Evolutionary conservation across 1,140 invertebrate species (phyloP).

Genomic region (Cephus cinctus): DNA sequence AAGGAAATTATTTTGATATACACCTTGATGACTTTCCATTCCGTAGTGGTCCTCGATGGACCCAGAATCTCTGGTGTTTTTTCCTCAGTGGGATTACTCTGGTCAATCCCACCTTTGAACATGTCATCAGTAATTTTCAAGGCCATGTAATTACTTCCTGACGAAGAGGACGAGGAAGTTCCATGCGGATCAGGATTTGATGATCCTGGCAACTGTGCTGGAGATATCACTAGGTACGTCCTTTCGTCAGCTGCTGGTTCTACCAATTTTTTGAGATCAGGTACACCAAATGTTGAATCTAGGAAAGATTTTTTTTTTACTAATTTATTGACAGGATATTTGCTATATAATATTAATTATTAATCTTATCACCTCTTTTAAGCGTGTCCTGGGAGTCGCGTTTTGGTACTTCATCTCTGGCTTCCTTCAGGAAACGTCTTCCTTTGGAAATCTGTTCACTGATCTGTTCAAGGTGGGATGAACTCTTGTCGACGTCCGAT

Average conservation of each 20-base stretch:
- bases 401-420: too few species aligned
- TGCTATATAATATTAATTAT: too few species aligned
- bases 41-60: conserved; percentile 8
- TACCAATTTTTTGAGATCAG: neutral
- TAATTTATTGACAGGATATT: too few species aligned
- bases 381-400: too few species aligned
- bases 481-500: too few species aligned
- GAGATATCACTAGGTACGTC: conserved; percentile 1
- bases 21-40: conserved; percentile 20
- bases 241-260: neutral
- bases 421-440: neutral
- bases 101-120: conserved; percentile 36
- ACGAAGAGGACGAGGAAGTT: conserved; percentile 7
- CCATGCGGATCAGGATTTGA: neutral
- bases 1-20: conserved; percentile 2
- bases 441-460: neutral
- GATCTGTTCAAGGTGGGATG: too few species aligned
- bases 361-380: too few species aligned
- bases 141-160: conserved; percentile 32
- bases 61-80: conserved; percentile 7
- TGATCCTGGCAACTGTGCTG: too few species aligned
- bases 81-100: conserved; percentile 22
- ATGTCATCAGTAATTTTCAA: conserved; percentile 37
- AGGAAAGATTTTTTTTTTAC: too few species aligned
- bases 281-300: neutral